Conservation (phyloP, 2,888 invertebrate species). For the Buathra laborator region DNA sequence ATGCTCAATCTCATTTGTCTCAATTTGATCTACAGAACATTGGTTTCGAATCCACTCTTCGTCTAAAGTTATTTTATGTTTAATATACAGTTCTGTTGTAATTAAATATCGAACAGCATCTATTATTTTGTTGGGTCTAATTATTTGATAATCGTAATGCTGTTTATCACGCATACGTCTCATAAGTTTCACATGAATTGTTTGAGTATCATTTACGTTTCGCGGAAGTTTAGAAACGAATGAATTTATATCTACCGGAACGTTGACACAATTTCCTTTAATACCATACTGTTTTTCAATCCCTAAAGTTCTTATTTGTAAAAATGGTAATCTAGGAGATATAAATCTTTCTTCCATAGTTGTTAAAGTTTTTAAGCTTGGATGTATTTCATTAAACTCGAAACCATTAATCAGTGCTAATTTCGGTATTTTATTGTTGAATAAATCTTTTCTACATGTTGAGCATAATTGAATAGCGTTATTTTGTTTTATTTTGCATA, state of each 20-base stretch:
- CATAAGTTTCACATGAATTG: conserved; percentile 60
- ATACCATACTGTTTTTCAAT: conserved; percentile 64
- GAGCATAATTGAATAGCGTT: conserved; percentile 54
- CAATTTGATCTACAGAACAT: conserved; percentile 6
- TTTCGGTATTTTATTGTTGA: conserved; percentile 52
- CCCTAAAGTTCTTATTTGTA: conserved; percentile 62
- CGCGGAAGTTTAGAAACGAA: conserved; percentile 61
- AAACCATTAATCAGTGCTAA: conserved; percentile 63
- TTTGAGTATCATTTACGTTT: conserved; percentile 57
- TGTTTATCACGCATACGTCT: conserved; percentile 58
- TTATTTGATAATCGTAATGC: conserved; percentile 50
- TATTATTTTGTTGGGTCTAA: conserved; percentile 56
- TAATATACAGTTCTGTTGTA: conserved; percentile 44
- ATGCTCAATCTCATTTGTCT: conserved; percentile 1
- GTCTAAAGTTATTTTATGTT: conserved; percentile 59
- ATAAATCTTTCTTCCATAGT: conserved; percentile 66
- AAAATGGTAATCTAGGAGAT: conserved; percentile 63
- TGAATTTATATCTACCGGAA: conserved; percentile 66
- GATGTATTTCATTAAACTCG: conserved; percentile 57
- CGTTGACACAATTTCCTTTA: conserved; percentile 66
- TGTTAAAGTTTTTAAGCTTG: conserved; percentile 54
- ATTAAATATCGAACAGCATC: conserved; percentile 54
- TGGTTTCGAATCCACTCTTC: conserved; percentile 31
- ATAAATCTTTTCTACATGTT: conserved; percentile 53
- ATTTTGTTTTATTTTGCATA: conserved; percentile 46